Base-by-base conservation (phyloP, 2,113 vertebrate genomes). In the Labrus mixtus region DNA sequence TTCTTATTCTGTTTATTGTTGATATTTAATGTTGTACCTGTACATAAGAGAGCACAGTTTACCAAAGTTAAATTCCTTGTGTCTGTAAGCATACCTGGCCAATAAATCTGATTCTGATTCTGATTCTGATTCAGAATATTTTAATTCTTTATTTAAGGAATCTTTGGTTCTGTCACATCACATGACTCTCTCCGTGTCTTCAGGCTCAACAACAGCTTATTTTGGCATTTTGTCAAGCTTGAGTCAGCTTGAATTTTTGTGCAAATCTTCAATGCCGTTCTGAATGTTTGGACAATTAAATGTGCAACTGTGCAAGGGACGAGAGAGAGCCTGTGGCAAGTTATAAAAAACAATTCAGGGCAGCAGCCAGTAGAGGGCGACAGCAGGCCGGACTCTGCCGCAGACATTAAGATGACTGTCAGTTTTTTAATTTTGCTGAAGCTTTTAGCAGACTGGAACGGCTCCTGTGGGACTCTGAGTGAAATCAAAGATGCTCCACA, bases 321-420 rank as follows among this genome's bases (percentile, higher is more conserved):
- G n/a, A n/a, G n/a, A n/a, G n/a, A n/a, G 23, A 10, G 29, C 29
- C 29, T 33, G 29, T 33, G 29, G 29, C 29, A 33, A 3, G 6
- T 33, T 6, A 33, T 33, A 33, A 33, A 33, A 5, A 33, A 1
- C 29, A 33, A 6, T 33, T 33, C 29, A 33, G 6, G 17, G 54
- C 19, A 0, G 48, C 56, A 48, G 22, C 88, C 85, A 89, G 76
- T 20, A 81, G 89, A 68, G 82, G 89, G 87, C 86, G 46, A 57
- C 68, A 68, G n/a, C 15, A 11, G 55, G 64, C 64, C 46, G 50
- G 13, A 9, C 61, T 53, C 54, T 2, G 68, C 63, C 25, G 29
- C 57, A 50, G 58, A n/a, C 0, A 1, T 1, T 13, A 37, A 37
- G 2, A 10, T 29, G 53, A 68, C 2, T 20, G 46, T 19, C 58